Percentiles rank a stretch among this genome's conserved stretches.
phyloP scores from a whole-genome alignment of 1,140 invertebrate genomes.

The Lasaia peninsularis region DNA sequence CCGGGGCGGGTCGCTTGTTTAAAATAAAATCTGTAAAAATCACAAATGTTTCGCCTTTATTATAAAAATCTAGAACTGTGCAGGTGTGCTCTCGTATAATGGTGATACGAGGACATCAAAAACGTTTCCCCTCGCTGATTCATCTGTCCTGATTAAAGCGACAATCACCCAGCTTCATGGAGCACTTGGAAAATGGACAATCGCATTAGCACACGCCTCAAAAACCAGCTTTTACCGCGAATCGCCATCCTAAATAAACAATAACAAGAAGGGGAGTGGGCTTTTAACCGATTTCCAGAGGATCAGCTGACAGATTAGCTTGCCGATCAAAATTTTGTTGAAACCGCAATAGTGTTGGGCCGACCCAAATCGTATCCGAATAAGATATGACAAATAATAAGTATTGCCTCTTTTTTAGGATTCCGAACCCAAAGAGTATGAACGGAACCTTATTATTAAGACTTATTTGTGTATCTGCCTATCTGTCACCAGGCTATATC shows the following conservation, averaged over 20 bases:
- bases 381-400: no score
- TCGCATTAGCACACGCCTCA: conserved; percentile 70
- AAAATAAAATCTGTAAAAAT: neutral
- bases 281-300: conserved; percentile 71
- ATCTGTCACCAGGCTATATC: no score
- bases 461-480: no score
- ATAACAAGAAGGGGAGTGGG: conserved; percentile 64
- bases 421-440: no score
- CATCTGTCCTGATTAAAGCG: conserved; percentile 18
- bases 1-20: no score
- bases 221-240: conserved; percentile 63
- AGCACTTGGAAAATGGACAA: conserved; percentile 55
- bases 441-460: no score
- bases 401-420: no score
- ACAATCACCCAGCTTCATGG: conserved; percentile 19
- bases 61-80: neutral
- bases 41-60: neutral
- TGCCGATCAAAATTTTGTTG: conserved; percentile 43
- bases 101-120: neutral
- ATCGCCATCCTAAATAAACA: conserved; percentile 75
- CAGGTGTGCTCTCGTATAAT: conserved; percentile 15
- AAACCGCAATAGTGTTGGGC: conserved; percentile 26
- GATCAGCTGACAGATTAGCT: conserved; percentile 74
- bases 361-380: no score
- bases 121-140: conserved; percentile 7